Percentiles rank a stretch among this genome's conserved stretches.
phyloP scores from a whole-genome alignment of 2,888 invertebrate species.

The Dinocampus coccinellae region DNA sequence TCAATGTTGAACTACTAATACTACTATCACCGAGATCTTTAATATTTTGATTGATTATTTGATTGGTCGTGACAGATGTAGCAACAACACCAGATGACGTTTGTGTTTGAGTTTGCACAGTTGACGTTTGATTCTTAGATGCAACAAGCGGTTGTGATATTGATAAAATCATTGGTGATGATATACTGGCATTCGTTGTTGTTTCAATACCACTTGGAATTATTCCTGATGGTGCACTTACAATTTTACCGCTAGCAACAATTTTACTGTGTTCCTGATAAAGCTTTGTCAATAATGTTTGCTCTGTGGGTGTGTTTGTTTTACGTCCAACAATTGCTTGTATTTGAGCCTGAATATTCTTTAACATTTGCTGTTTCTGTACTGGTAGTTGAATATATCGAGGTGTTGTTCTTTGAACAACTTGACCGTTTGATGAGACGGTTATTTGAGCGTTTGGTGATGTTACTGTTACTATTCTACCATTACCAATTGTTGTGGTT shows the following conservation, averaged over 20 bases:
- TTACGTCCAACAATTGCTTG: constrained; percentile 74
- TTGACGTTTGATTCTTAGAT: constrained; percentile 65
- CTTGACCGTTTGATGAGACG: constrained; percentile 60
- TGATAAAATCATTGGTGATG: constrained; percentile 53
- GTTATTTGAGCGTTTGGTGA: constrained; percentile 38
- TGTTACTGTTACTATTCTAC: constrained; percentile 26
- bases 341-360: constrained; percentile 73
- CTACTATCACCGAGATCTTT: constrained; percentile 52
- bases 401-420: constrained; percentile 76
- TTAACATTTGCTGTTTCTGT: constrained; percentile 77
- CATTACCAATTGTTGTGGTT: constrained; percentile 38
- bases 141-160: constrained; percentile 55
- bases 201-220: constrained; percentile 51
- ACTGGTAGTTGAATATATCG: constrained; percentile 79
- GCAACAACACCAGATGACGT: constrained; percentile 49
- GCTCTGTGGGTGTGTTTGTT: constrained; percentile 69
- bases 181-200: constrained; percentile 55
- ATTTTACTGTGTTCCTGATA: constrained; percentile 81
- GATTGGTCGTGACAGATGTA: too few relatives aligned
- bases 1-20: constrained; percentile 21
- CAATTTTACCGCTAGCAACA: constrained; percentile 78
- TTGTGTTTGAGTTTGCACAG: constrained; percentile 66
- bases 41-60: constrained; percentile 53
- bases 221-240: constrained; percentile 57
- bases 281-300: constrained; percentile 73